phyloP scores from a whole-genome alignment of 1,140 invertebrate species.

The Drosophila azteca region DNA sequence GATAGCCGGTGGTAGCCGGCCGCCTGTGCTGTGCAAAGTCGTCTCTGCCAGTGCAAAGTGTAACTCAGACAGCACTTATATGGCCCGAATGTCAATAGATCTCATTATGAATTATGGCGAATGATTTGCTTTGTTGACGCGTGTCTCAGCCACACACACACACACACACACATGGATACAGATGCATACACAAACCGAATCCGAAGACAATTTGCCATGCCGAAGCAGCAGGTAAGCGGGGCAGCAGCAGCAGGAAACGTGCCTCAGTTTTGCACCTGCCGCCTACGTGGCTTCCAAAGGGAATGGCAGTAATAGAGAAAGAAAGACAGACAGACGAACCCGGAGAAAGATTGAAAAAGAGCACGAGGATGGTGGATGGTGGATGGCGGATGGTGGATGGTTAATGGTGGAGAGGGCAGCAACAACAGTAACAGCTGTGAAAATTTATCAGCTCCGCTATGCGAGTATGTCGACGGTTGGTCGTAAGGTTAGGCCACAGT shows the following conservation, averaged over 20 bases:
- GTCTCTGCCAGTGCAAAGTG: background rate
- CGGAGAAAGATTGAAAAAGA: slow-evolving; percentile 15
- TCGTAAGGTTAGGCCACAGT: slow-evolving; percentile 10
- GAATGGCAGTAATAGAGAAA: slow-evolving; percentile 42
- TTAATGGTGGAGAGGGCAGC: too few relatives aligned
- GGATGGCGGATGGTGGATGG: too few relatives aligned
- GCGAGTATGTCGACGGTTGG: too few relatives aligned
- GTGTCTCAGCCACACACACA: slow-evolving; percentile 31
- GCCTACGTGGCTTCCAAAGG: slow-evolving; percentile 62
- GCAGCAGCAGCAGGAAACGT: slow-evolving; percentile 37
- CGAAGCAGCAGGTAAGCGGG: slow-evolving; percentile 48
- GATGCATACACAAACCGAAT: slow-evolving; percentile 11
- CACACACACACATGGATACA: slow-evolving; percentile 12
- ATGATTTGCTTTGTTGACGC: slow-evolving; percentile 46
- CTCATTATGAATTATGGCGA: slow-evolving; percentile 51
- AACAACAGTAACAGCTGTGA: slow-evolving; percentile 74
- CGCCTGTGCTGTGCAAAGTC: background rate
- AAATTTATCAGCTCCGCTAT: slow-evolving; percentile 53
- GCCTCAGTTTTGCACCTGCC: slow-evolving; percentile 68
- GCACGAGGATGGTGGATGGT: too few relatives aligned
- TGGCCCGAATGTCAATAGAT: slow-evolving; percentile 45
- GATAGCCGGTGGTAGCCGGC: slow-evolving; percentile 30
- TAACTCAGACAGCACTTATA: slow-evolving; percentile 22
- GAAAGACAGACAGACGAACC: slow-evolving; percentile 26
- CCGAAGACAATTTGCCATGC: slow-evolving; percentile 58